Percentiles rank a stretch among this genome's conserved stretches.
phyloP scores from a whole-genome alignment of 2,888 invertebrate genomes.

The Stramonita haemastoma region DNA sequence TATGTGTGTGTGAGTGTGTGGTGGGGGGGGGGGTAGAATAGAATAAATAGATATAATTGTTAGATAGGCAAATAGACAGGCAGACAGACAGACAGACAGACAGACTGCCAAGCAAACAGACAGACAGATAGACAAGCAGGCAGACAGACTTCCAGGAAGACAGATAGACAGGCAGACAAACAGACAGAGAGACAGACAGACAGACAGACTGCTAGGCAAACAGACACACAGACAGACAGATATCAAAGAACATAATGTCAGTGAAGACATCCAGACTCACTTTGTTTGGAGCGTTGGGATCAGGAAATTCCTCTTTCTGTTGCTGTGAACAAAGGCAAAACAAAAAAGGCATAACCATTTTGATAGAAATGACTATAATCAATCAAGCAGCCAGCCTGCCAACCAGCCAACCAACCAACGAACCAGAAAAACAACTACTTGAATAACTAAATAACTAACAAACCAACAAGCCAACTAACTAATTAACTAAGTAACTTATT shows the following conservation, averaged over 20 bases:
- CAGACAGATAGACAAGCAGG: not conserved
- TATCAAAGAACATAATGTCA: not conserved
- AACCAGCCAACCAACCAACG: too few species aligned
- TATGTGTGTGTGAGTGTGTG: not conserved
- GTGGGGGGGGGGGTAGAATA: not conserved
- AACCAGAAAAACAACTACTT: too few species aligned
- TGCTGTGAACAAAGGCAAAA: not conserved
- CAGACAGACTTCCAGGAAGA: not conserved
- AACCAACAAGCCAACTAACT: too few species aligned
- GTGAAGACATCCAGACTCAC: not conserved
- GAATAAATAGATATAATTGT: not conserved
- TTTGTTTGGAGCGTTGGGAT: conserved; percentile 20
- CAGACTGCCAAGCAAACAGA: not conserved
- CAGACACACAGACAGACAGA: not conserved
- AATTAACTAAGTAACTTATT: too few species aligned
- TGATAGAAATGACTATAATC: not conserved
- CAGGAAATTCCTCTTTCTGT: conserved; percentile 10
- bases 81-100: not conserved
- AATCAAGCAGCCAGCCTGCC: too few species aligned
- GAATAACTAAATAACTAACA: too few species aligned
- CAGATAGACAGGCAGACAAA: too few species aligned
- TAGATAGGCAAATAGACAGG: not conserved
- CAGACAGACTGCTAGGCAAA: not conserved
- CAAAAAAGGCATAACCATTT: not conserved
- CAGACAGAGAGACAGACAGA: not conserved